phyloP scores from a whole-genome alignment of 2,888 invertebrate species.

The Cylindroiulus punctatus region DNA sequence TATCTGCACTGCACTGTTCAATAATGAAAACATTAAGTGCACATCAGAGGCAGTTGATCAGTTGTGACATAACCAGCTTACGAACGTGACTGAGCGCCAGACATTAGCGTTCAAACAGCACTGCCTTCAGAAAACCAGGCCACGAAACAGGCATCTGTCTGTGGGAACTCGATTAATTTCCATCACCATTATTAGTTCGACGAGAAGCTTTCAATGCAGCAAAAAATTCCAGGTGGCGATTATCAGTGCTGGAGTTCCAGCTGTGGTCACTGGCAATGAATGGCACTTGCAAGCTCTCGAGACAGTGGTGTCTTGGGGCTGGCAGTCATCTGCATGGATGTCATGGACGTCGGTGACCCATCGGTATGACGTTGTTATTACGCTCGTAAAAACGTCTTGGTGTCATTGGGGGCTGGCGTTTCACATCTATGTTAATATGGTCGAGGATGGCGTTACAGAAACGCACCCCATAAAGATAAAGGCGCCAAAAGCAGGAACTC shows the following conservation, averaged over 20 bases:
- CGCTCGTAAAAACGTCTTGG: not conserved
- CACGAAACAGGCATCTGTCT: not conserved
- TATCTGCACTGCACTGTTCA: too few species aligned
- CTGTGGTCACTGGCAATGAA: not conserved
- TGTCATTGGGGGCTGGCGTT: not conserved
- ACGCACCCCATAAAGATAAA: not conserved
- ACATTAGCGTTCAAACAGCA: not conserved
- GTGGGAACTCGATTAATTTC: not conserved
- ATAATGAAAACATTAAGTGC: too few species aligned
- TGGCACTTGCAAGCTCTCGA: not conserved
- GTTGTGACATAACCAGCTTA: not conserved
- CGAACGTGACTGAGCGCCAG: not conserved
- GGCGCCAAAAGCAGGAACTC: not conserved
- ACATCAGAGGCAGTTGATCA: too few species aligned
- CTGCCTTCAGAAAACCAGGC: not conserved
- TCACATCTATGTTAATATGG: slow-evolving; percentile 3
- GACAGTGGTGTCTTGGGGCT: not conserved
- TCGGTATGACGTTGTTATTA: not conserved
- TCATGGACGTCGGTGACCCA: not conserved
- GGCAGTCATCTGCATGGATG: not conserved
- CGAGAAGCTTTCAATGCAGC: too few species aligned
- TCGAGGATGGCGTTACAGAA: not conserved
- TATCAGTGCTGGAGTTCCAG: not conserved
- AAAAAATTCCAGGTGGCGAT: too few species aligned
- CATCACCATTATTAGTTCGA: too few species aligned